Base-by-base conservation (phyloP, 2,113 vertebrate genomes). In the Oplegnathus fasciatus region DNA sequence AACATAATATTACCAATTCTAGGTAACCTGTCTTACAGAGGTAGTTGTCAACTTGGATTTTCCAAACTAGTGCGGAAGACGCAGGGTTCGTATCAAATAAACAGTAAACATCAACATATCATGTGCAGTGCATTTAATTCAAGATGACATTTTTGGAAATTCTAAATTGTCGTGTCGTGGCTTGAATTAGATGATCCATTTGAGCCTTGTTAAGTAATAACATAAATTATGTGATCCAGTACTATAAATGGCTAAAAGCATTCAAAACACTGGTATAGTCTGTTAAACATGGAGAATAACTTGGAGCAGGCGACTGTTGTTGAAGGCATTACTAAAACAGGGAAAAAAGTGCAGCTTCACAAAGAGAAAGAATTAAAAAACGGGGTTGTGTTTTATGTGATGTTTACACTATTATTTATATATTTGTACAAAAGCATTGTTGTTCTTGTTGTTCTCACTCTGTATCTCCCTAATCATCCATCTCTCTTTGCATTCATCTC, bases 401-500 rank as follows among this genome's bases (percentile, higher is more conserved):
- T 61, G 62, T 85, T 75, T 67, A 70, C 22, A 55, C 34, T 34
- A 15, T 34, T 61, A 34, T 64, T 64, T 54, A 37, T 46, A 60
- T 37, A 37, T 37, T 37, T 37, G 34, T 37, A 37, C 34, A 40
- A 34, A 70, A 50, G 32, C n/a, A 37, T 1, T 37, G 73, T 40
- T 75, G 44, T 62, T 60, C 22, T 28, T 37, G 17, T 60, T 82
- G n/a, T 64, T 85, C 34, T 66, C 40, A 26, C 28, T 37, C n/a
- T 74, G 65, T 67, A 72, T 70, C 44, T 66, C 11, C 32, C 57
- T 74, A 46, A 78, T 83, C 57, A 70, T 57, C 24, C 37, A 64
- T 65, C 78, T 78, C 7, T 72, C 30, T 70, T 57, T 60, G 48
- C 68, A 81, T 84, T 57, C 61, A 62, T 81, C 50, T 82, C 68